phyloP scores from a whole-genome alignment of 1,140 invertebrate species.

The Pogonus chalceus region DNA sequence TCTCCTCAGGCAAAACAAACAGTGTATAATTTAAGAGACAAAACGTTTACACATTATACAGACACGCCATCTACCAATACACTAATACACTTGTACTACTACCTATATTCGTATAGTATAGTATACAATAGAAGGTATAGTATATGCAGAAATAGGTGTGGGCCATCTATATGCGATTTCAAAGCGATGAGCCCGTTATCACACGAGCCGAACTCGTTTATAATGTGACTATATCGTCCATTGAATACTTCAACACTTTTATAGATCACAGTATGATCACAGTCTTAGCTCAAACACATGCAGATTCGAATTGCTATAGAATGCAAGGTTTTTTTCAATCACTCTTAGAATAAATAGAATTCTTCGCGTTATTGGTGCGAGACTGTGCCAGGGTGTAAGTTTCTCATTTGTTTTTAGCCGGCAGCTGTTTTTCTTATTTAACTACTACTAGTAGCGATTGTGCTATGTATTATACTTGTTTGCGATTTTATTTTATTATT shows the following conservation, averaged over 20 bases:
- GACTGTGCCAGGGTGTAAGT: slow-evolving; percentile 12
- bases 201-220: slow-evolving; percentile 9
- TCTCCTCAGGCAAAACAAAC: no score
- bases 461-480: no score
- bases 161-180: slow-evolving; percentile 18
- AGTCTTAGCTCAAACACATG: slow-evolving; percentile 17
- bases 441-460: no score
- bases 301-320: slow-evolving; percentile 14
- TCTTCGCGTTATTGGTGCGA: slow-evolving; percentile 4
- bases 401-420: slow-evolving; percentile 2
- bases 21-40: no score
- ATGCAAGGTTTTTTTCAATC: slow-evolving; percentile 17
- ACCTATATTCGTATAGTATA: no score
- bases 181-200: slow-evolving; percentile 18
- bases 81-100: no score
- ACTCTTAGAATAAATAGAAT: slow-evolving; percentile 17
- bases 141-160: slow-evolving; percentile 20
- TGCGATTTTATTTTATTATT: no score
- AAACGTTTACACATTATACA: no score
- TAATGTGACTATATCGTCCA: slow-evolving; percentile 11
- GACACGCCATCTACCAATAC: no score
- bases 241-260: not conserved
- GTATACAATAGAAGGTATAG: no score
- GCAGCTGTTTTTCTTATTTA: not conserved
- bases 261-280: not conserved